These are phyloP conservation scores for Drosophila maculinotata DNA, from an alignment of 2,888 invertebrate genomes.

Conservation along the genomic window DNA sequence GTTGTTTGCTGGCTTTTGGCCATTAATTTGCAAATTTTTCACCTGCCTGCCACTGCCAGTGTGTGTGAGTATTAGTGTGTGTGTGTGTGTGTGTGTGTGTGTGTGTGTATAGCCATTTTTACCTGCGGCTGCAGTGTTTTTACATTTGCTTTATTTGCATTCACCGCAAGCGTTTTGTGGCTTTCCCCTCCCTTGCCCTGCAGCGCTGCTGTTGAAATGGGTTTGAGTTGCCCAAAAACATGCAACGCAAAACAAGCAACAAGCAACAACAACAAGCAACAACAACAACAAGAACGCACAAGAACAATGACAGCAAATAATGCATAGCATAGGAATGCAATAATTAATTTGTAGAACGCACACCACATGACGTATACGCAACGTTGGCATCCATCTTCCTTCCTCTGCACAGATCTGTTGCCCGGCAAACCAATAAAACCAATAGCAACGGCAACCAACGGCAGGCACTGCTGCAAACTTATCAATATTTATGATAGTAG, in stretches of 20 bases:
- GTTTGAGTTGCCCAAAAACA: constrained; percentile 36
- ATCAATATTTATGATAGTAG: constrained; percentile 14
- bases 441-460: no score
- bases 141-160: constrained; percentile 50
- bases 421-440: constrained; percentile 3
- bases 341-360: constrained; percentile 34
- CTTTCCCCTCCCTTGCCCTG: constrained; percentile 4
- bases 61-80: constrained; percentile 5
- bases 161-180: constrained; percentile 51
- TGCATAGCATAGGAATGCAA: constrained; percentile 26
- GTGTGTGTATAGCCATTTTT: constrained; percentile 5
- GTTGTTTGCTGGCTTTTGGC: constrained; percentile 32
- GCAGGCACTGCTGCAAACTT: no score
- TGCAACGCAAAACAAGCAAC: constrained; percentile 22
- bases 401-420: constrained; percentile 16
- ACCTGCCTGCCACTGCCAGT: constrained; percentile 19
- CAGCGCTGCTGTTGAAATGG: constrained; percentile 39
- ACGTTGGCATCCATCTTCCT: constrained; percentile 10
- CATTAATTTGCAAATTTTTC: constrained; percentile 58
- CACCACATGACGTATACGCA: constrained; percentile 32
- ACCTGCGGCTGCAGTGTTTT: constrained; percentile 37
- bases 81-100: constrained; percentile 9
- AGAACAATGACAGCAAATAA: constrained; percentile 17
- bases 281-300: constrained; percentile 4
- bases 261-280: neutral